Evolutionary conservation across 2,797 vertebrate species (phyloP).

Genomic region (Mormyrus proboscirostris): DNA sequence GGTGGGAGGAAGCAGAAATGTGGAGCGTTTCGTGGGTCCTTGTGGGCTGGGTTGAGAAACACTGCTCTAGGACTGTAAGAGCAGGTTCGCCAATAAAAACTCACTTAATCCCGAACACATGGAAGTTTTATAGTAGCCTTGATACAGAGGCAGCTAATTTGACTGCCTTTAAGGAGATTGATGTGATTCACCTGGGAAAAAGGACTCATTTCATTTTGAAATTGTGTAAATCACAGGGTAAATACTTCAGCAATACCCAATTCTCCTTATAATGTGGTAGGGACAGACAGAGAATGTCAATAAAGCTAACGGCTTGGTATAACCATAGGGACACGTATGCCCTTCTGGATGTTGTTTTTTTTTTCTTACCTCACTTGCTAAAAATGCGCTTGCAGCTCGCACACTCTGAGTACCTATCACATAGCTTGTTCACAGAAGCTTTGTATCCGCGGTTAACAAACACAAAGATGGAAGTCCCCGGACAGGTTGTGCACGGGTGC

Average conservation of each 20-base stretch:
- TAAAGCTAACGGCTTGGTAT: not conserved
- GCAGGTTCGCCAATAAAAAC: not conserved
- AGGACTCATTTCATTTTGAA: not conserved
- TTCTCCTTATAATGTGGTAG: not conserved
- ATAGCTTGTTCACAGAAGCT: not conserved
- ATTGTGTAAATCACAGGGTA: not conserved
- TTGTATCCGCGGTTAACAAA: not conserved
- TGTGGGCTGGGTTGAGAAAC: not conserved
- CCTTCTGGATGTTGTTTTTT: constrained; percentile 30
- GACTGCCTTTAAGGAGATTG: not conserved
- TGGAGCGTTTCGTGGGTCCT: not conserved
- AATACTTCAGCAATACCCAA: not conserved
- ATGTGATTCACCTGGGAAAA: not conserved
- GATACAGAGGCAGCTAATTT: not conserved
- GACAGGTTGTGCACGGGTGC: not conserved
- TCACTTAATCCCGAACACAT: not conserved
- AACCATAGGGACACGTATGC: not conserved
- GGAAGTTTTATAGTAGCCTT: not conserved
- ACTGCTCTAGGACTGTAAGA: not conserved
- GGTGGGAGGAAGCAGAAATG: not conserved
- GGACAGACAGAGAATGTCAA: not conserved
- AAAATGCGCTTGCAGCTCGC: constrained; percentile 46
- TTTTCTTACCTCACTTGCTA: constrained; percentile 47
- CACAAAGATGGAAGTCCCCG: not conserved
- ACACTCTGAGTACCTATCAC: constrained; percentile 38